Percentiles rank a stretch among this genome's conserved stretches.
phyloP scores from a whole-genome alignment of 2,797 vertebrate species.

The Anguilla marmorata region DNA sequence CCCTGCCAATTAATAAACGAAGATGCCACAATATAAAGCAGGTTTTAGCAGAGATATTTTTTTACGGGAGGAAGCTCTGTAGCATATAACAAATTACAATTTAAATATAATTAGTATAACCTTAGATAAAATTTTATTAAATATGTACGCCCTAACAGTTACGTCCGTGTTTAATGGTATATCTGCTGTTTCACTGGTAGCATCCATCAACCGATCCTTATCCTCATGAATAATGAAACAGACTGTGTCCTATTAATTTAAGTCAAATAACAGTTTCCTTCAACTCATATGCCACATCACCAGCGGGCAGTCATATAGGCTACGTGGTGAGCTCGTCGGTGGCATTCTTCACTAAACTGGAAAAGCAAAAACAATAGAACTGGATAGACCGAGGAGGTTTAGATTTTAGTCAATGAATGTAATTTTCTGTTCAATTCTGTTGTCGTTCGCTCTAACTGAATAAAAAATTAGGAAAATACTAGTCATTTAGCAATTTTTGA shows the following conservation, averaged over 20 bases:
- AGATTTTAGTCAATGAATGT: not conserved
- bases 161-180: conserved; percentile 27
- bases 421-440: not conserved
- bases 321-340: not conserved
- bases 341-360: not conserved
- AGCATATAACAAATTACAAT: conserved; percentile 42
- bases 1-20: conserved; percentile 81
- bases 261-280: not conserved
- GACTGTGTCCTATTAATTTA: conserved; percentile 19
- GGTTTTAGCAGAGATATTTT: conserved; percentile 72
- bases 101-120: conserved; percentile 47
- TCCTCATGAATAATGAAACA: conserved; percentile 38
- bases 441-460: not conserved
- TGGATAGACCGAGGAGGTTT: not conserved
- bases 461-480: not conserved
- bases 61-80: conserved; percentile 20
- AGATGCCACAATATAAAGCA: conserved; percentile 75
- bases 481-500: not conserved
- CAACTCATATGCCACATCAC: not conserved
- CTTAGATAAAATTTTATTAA: conserved; percentile 37
- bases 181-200: conserved; percentile 24
- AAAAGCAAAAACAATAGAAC: not conserved
- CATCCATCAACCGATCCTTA: conserved; percentile 21
- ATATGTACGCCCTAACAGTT: conserved; percentile 35
- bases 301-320: not conserved